A percentile compares a stretch with the other conserved stretches of the same genome.
phyloP scores from a whole-genome alignment of 2,113 vertebrate genomes.

The Halcyon malimbica region DNA sequence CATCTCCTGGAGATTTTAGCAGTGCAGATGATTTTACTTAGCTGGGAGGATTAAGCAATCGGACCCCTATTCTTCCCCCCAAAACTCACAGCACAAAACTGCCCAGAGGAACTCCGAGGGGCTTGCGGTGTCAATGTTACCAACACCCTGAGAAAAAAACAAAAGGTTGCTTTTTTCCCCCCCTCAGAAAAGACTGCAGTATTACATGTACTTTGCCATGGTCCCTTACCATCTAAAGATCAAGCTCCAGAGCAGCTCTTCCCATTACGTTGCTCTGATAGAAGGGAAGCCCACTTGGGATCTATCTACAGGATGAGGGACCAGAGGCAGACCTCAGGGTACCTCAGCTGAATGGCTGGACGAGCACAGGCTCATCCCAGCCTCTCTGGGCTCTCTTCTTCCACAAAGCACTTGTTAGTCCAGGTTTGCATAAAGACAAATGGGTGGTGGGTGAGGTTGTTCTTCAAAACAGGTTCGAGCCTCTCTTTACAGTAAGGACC shows the following conservation, averaged over 20 bases:
- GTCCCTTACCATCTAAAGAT: not conserved
- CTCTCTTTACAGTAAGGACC: not conserved
- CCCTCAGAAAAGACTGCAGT: not conserved
- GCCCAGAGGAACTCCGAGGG: not conserved
- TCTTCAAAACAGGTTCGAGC: not conserved
- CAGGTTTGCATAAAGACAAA: not conserved
- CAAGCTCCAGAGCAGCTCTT: not conserved
- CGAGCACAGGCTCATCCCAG: not conserved
- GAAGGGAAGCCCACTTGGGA: not conserved
- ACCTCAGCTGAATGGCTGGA: not conserved
- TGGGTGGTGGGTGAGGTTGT: accelerated
- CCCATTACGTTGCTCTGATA: accelerated
- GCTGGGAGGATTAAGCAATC: conserved; percentile 34
- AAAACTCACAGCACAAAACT: not conserved
- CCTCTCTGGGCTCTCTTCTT: too few relatives aligned
- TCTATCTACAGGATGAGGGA: accelerated
- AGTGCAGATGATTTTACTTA: conserved; percentile 69
- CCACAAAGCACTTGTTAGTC: not conserved
- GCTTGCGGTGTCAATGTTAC: not conserved
- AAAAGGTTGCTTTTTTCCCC: not conserved
- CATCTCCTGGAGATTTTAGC: conserved; percentile 62
- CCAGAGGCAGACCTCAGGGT: not conserved
- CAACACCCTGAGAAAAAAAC: not conserved
- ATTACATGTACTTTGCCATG: not conserved
- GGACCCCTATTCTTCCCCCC: not conserved